Base-by-base conservation (phyloP, 2,888 invertebrate genomes). In the Melanchra persicariae region DNA sequence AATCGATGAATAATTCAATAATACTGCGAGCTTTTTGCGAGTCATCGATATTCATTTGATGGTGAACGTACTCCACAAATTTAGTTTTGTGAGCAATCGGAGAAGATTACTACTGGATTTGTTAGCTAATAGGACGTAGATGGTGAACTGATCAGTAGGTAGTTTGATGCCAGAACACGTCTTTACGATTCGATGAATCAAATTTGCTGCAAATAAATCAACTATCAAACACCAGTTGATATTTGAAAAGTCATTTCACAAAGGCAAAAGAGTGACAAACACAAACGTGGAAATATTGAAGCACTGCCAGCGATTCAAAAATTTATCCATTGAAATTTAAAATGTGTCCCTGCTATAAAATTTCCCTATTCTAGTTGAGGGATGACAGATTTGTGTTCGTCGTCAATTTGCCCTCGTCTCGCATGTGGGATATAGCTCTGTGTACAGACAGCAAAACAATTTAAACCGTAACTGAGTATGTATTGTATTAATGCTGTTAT, bases 11-110 rank as follows among this genome's bases (percentile, higher is more conserved):
- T 90, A 86, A 90, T 90, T 90, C 90, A 90, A 87, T 79, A 79
- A 74, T 71, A 58, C 73, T 84, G 77, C 79, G 83, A 85, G 85
- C 87, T 84, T 87, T 88, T 87, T 85, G 84, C 84, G 70, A 87
- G 87, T 87, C 90, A 90, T 90, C 90, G 89, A 90, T 90, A 89
- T 90, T 90, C 90, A 90, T 90, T 87, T 79, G 84, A 81, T 75
- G 63, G 66, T 81, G 79, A 82, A 81, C 78, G 81, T 85, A 82
- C 84, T 87, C 83, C 82, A 81, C 74, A 78, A 86, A 83, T 80
- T 63, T 72, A 65, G 77, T 83, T 84, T 77, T 72, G 78, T 62
- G 70, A 77, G 68, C 73, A 69, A 79, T 77, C 63, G 24, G 49
- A 63, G 64, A 59, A 30, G 34, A 68, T 70, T 54, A 24, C 30